phyloP scores from a whole-genome alignment of 2,797 vertebrate genomes.

The Psittacula derbiana region DNA sequence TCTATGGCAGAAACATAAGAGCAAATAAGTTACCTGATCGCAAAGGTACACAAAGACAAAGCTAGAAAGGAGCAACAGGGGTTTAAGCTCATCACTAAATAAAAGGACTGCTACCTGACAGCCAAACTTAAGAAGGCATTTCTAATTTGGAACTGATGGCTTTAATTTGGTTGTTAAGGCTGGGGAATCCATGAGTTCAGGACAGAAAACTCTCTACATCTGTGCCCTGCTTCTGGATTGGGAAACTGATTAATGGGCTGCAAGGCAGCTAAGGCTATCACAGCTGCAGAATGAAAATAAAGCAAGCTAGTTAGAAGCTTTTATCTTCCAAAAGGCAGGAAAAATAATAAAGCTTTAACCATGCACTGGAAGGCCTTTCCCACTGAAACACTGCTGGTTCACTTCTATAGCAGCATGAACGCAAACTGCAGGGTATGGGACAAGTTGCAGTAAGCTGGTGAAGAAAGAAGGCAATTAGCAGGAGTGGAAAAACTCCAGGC shows the following conservation, averaged over 20 bases:
- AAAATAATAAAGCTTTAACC: background rate
- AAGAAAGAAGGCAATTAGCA: constrained; percentile 21
- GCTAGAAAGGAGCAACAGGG: background rate
- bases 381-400: background rate
- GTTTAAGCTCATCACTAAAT: background rate
- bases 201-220: background rate
- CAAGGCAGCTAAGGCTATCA: constrained; percentile 2
- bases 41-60: background rate
- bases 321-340: background rate
- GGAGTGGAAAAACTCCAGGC: background rate
- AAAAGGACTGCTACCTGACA: background rate
- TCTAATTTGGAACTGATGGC: background rate
- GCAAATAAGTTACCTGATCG: background rate
- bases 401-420: background rate
- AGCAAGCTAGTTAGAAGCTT: background rate
- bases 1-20: background rate
- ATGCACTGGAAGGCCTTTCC: background rate
- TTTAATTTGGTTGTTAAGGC: background rate
- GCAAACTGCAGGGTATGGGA: background rate
- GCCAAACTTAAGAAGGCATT: background rate
- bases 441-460: background rate
- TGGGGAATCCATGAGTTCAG: background rate
- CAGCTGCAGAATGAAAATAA: constrained; percentile 27
- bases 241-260: background rate
- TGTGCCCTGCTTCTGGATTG: background rate